Base-by-base conservation (phyloP, 35 echinoderm and acorn worm genomes). In the Hemicentrotus pulcherrimus region DNA sequence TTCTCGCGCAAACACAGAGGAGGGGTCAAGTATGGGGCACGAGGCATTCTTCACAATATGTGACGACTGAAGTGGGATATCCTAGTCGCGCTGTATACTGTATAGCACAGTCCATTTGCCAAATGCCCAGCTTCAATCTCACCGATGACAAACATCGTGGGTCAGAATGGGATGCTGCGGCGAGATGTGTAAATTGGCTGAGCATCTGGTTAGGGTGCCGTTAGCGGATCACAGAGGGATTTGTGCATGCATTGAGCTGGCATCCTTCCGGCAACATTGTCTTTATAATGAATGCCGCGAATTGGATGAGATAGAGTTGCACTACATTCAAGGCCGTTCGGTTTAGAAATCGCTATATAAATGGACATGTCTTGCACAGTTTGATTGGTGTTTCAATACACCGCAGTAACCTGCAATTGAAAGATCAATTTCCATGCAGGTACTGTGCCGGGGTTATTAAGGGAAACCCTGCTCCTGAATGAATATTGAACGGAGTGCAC, bases 111-210 rank as follows among this genome's bases (percentile, higher is more conserved):
- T 78, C 65, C 65, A 78, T 78, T 78, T 78, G 65, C 65, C 65
- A 78, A 78, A 78, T 78, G 65, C 65, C 65, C 65, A 78, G 28
- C 65, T 78, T 78, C 65, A 78, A 78, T 78, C 65, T 45, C 88
- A 18, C n/a, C 88, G 88, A 90, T 90, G 88, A 90, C 88, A 90
- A 90, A 90, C 88, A 90, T 47, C n/a, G 88, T 16, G 19, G 88
- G 88, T 41, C 32, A 90, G 31, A 28, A 33, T 9, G 32, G 88
- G 88, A 90, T 78, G 65, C 65, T 22, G 22, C 65, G 31, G 46
- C 88, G 13, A 47, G 88, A 47, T 47, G 46, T 45, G 88, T 90
- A 35, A 90, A 90, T 90, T 90, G 88, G 88, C 32, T 15, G 88
- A 90, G 88, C 88, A 47, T 33, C 32, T 90, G 88, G 88, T 32